Evolutionary conservation across 2,888 invertebrate species (phyloP).

Genomic region (Protodeltote pygarga): DNA sequence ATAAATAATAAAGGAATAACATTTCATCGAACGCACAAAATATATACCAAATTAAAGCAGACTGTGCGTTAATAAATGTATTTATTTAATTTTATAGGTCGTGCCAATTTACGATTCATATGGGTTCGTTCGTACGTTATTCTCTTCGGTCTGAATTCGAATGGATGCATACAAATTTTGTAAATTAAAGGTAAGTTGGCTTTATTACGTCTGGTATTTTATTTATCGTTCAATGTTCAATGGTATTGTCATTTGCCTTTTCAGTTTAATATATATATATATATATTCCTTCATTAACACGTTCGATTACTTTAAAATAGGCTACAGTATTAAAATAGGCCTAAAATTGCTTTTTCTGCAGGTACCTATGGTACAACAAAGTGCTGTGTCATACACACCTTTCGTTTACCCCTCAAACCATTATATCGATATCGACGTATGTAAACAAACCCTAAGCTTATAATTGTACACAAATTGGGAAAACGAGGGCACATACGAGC

Average conservation of each 20-base stretch:
- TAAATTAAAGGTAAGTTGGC: too few species aligned
- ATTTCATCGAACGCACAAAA: not conserved
- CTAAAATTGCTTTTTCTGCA: too few species aligned
- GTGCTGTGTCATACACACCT: too few species aligned
- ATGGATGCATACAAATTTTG: constrained; percentile 5
- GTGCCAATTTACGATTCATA: constrained; percentile 12
- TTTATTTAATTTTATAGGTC: constrained; percentile 20
- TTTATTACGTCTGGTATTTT: too few species aligned
- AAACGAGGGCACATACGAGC: not conserved
- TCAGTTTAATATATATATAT: too few species aligned
- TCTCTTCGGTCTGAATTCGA: constrained; percentile 1
- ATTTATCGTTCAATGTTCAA: too few species aligned
- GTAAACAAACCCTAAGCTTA: constrained; percentile 4
- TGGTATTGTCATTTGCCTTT: too few species aligned
- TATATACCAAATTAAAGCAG: not conserved
- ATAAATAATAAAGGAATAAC: too few species aligned
- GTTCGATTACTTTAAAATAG: too few species aligned
- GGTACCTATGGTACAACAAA: too few species aligned
- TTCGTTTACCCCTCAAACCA: not conserved
- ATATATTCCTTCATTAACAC: too few species aligned
- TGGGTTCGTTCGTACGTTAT: constrained; percentile 16
- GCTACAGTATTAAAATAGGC: too few species aligned
- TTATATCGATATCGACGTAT: not conserved
- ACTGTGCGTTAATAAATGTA: constrained; percentile 1
- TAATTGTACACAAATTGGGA: not conserved